These are phyloP conservation scores for Gymnocypris eckloni DNA, from an alignment of 2,797 vertebrate species.

Conservation along the genomic window DNA sequence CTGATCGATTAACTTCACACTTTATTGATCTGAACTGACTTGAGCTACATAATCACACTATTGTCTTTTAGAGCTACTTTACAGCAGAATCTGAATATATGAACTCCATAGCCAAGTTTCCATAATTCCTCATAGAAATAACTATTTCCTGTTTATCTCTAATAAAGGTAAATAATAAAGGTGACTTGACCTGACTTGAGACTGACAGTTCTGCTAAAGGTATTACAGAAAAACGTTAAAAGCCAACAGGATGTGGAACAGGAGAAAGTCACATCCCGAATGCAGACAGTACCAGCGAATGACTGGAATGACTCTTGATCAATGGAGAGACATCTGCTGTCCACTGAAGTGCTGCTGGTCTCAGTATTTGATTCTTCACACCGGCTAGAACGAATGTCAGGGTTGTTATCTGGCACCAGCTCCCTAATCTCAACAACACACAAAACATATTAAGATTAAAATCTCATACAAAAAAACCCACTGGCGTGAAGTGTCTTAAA, in stretches of 20 bases:
- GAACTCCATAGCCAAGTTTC: neutral
- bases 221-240: neutral
- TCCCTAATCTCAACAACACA: constrained; percentile 52
- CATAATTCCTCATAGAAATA: neutral
- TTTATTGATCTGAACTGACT: neutral
- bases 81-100: too few relatives aligned
- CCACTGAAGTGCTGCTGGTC: neutral
- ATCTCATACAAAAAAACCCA: neutral
- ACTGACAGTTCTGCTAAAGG: neutral
- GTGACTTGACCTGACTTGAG: neutral
- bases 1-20: too few relatives aligned
- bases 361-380: constrained; percentile 30
- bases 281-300: neutral
- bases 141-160: neutral
- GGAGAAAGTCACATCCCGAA: neutral
- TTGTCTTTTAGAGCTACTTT: too few relatives aligned
- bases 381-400: constrained; percentile 36
- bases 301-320: constrained; percentile 12
- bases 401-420: constrained; percentile 49
- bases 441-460: constrained; percentile 18
- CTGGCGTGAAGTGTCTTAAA: neutral
- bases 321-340: neutral
- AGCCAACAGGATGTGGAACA: neutral
- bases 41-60: neutral
- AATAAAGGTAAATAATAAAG: neutral